A percentile compares a stretch with the other conserved stretches of the same genome.
These are phyloP conservation scores for Panthera uncia DNA, from an alignment of 2,113 vertebrate genomes.

Conservation along the genomic window DNA sequence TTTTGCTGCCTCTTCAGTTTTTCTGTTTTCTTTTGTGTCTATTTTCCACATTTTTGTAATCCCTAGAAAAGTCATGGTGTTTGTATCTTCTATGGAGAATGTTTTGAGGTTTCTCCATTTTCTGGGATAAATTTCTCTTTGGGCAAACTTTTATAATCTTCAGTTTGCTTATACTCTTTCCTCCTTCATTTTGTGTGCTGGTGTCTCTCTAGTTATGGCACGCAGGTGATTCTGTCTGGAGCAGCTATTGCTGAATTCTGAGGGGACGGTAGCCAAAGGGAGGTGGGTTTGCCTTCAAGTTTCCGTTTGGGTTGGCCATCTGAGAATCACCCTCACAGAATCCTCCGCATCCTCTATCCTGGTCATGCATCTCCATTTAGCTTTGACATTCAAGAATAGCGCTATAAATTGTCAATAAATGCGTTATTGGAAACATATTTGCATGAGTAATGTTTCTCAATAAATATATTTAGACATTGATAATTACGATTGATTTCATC, in stretches of 20 bases:
- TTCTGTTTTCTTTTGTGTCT: neutral
- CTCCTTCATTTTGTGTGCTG: neutral
- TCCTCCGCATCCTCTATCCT: neutral
- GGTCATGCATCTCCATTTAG: neutral
- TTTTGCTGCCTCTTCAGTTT: neutral
- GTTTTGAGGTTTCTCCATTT: neutral
- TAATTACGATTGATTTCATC: neutral
- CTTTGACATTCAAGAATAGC: neutral
- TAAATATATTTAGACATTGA: neutral
- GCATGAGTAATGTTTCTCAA: neutral
- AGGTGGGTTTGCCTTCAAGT: neutral
- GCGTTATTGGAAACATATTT: conserved; percentile 1
- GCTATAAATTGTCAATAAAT: neutral
- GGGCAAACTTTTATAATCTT: neutral
- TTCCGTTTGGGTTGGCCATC: neutral
- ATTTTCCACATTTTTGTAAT: neutral
- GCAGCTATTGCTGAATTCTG: neutral
- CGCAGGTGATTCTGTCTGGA: neutral
- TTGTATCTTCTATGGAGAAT: neutral
- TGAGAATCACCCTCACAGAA: neutral
- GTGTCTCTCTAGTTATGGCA: neutral
- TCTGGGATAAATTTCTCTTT: neutral
- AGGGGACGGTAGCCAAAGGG: neutral
- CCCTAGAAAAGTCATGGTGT: neutral
- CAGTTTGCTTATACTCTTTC: conserved; percentile 11